Conservation (phyloP, 2,113 vertebrate genomes). For the Narcine bancroftii region DNA sequence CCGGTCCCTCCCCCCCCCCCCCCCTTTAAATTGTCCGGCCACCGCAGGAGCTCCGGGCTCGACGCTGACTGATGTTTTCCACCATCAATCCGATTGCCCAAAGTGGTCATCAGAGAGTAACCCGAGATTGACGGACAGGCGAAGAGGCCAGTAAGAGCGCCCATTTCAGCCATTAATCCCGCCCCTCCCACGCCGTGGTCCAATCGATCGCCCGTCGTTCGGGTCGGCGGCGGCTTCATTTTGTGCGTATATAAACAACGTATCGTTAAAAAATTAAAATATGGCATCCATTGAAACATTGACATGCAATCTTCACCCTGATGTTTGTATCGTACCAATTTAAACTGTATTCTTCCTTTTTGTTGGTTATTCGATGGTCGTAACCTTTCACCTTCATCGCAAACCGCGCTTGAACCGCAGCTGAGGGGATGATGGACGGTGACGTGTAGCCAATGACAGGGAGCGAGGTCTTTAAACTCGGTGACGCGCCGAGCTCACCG, state of each 20-base stretch:
- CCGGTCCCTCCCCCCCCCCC: too few species aligned
- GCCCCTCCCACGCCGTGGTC: not conserved
- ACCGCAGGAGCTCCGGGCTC: too few species aligned
- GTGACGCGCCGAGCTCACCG: not conserved
- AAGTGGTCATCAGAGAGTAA: too few species aligned
- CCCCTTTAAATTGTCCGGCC: too few species aligned
- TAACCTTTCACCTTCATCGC: conserved; percentile 1
- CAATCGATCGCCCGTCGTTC: not conserved
- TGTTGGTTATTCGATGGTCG: not conserved
- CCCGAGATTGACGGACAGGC: not conserved
- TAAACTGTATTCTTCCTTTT: not conserved
- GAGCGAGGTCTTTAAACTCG: not conserved
- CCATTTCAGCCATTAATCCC: not conserved
- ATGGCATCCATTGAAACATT: not conserved
- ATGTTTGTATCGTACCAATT: not conserved
- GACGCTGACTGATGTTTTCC: not conserved
- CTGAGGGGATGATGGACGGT: not conserved
- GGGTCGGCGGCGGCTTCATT: not conserved
- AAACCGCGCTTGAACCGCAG: not conserved
- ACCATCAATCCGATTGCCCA: too few species aligned
- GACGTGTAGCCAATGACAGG: not conserved
- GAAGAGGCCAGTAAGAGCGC: not conserved
- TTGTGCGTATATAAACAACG: not conserved
- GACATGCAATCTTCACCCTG: not conserved
- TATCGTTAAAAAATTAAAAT: not conserved